These are phyloP conservation scores for Caenorhabditis sp. DNA, from an alignment of 2,888 invertebrate species.

Conservation along the genomic window DNA sequence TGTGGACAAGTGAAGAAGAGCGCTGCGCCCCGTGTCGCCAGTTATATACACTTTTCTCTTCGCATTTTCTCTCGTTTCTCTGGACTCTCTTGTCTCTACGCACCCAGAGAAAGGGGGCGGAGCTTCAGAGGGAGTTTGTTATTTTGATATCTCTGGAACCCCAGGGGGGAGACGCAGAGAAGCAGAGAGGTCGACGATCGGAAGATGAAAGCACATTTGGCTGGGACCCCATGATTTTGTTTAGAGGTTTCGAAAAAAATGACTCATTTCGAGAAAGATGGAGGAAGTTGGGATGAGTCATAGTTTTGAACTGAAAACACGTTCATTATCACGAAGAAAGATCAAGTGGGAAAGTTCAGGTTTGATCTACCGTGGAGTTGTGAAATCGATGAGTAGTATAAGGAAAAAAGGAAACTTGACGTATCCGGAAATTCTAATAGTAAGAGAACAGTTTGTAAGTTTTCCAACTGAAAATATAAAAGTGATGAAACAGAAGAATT, in stretches of 20 bases:
- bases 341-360: background rate
- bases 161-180: background rate
- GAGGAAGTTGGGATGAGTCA: conserved; percentile 22
- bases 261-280: background rate
- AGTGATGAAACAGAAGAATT: too few relatives aligned
- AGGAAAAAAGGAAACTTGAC: too few relatives aligned
- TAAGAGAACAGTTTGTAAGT: too few relatives aligned
- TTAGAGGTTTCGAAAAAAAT: background rate
- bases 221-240: conserved; percentile 6
- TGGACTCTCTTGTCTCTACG: background rate
- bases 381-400: too few relatives aligned
- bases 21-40: background rate
- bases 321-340: conserved; percentile 5
- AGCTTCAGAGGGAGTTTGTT: conserved; percentile 38
- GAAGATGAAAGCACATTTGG: background rate
- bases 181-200: background rate
- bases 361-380: background rate
- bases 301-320: background rate
- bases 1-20: conserved; percentile 26
- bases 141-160: conserved; percentile 31
- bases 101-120: conserved; percentile 21
- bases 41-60: conserved; percentile 33
- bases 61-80: background rate
- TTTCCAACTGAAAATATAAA: too few relatives aligned
- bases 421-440: too few relatives aligned